Conservation (phyloP, 2,888 invertebrate genomes). For the Hypomecis atomaria region DNA sequence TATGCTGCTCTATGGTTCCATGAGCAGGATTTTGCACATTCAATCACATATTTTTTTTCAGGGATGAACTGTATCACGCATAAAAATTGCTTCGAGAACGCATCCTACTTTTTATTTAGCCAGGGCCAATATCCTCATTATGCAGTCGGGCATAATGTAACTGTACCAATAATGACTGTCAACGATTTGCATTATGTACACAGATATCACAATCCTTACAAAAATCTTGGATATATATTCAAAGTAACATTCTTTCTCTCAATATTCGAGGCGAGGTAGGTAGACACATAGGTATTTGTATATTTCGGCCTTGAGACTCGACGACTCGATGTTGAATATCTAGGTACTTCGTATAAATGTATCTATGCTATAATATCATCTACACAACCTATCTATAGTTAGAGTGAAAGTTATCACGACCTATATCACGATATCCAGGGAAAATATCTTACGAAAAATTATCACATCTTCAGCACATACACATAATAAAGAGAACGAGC, state of each 20-base stretch:
- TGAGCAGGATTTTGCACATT: conserved; percentile 11
- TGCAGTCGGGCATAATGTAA: conserved; percentile 23
- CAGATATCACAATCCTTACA: conserved; percentile 5
- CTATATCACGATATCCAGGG: conserved; percentile 64
- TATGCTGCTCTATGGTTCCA: conserved; percentile 25
- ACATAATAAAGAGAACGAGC: conserved; percentile 55
- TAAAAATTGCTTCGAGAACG: conserved; percentile 49
- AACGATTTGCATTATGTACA: not conserved
- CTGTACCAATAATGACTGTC: conserved; percentile 23
- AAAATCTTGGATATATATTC: conserved; percentile 47
- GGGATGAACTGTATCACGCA: conserved; percentile 45
- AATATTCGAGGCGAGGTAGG: conserved; percentile 53
- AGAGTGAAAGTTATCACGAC: conserved; percentile 84
- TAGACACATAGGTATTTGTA: conserved; percentile 75
- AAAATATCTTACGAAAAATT: conserved; percentile 52
- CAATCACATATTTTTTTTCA: conserved; percentile 6
- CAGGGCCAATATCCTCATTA: conserved; percentile 36
- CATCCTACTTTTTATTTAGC: conserved; percentile 45
- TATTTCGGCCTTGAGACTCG: conserved; percentile 82
- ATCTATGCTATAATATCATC: conserved; percentile 67
- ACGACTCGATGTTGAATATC: conserved; percentile 81
- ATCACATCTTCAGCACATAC: conserved; percentile 53
- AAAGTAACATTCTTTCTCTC: conserved; percentile 66
- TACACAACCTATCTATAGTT: conserved; percentile 79
- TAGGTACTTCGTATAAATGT: conserved; percentile 70